Evolutionary conservation across 2,888 invertebrate genomes (phyloP).

Genomic region (Noctua janthe): DNA sequence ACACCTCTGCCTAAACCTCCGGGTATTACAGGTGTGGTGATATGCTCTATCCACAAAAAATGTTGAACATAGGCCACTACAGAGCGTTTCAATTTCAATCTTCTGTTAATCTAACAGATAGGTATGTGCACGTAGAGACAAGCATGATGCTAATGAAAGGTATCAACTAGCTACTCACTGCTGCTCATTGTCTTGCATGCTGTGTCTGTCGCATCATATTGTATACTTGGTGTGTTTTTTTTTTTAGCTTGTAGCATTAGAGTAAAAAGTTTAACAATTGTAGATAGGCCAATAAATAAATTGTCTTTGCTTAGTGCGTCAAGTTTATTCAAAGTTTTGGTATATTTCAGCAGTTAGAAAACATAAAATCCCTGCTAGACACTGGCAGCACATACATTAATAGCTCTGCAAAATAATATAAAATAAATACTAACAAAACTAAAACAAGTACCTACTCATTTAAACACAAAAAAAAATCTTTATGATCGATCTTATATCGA

Average conservation of each 20-base stretch:
- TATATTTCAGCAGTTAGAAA: not conserved
- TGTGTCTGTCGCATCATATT: too few relatives aligned
- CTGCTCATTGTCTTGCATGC: not conserved
- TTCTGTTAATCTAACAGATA: too few relatives aligned
- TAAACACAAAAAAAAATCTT: not conserved
- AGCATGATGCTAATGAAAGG: not conserved
- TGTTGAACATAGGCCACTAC: not conserved
- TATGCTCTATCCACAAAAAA: not conserved
- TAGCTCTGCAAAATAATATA: not conserved
- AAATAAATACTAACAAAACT: not conserved
- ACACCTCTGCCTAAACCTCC: not conserved
- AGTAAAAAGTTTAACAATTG: too few relatives aligned
- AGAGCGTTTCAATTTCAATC: not conserved
- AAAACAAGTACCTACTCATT: not conserved
- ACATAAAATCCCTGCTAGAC: not conserved
- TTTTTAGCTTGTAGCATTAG: too few relatives aligned
- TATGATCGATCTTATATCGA: constrained; percentile 32
- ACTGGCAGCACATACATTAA: too few relatives aligned
- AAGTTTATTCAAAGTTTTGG: not conserved
- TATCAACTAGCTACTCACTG: not conserved
- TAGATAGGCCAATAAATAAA: too few relatives aligned
- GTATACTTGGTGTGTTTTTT: too few relatives aligned
- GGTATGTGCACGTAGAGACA: too few relatives aligned
- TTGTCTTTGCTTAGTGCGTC: not conserved
- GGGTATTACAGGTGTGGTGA: not conserved